A percentile compares a stretch with the other conserved stretches of the same genome.
These are phyloP conservation scores for Leptatherina wallacei DNA, from an alignment of 2,797 vertebrate species.

Conservation along the genomic window DNA sequence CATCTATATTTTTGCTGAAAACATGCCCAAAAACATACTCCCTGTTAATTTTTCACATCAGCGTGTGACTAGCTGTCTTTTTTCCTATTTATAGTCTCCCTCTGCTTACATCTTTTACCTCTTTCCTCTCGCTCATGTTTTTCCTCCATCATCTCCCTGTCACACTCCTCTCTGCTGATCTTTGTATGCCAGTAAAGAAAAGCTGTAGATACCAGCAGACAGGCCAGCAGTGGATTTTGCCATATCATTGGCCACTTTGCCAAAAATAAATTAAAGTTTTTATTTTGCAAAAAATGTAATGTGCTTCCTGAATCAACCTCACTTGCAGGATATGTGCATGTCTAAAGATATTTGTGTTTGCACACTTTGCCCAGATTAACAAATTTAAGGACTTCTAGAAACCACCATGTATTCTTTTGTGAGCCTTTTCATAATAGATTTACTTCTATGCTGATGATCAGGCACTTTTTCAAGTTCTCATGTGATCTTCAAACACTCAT, in stretches of 20 bases:
- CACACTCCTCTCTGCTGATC: slow-evolving; percentile 27
- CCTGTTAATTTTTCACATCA: slow-evolving; percentile 57
- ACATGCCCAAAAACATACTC: slow-evolving; percentile 21
- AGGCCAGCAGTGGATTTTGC: slow-evolving; percentile 44
- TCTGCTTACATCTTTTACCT: slow-evolving; percentile 45
- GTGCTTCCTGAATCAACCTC: neutral
- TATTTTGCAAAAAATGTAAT: neutral
- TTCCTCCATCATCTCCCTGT: slow-evolving; percentile 22
- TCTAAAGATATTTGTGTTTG: too few relatives aligned
- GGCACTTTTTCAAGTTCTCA: too few relatives aligned
- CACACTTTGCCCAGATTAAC: too few relatives aligned
- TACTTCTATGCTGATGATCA: too few relatives aligned
- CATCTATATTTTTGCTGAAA: slow-evolving; percentile 47
- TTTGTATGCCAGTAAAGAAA: slow-evolving; percentile 40
- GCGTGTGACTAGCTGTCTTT: slow-evolving; percentile 72
- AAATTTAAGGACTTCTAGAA: too few relatives aligned
- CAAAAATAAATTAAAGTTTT: neutral
- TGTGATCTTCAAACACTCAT: neutral
- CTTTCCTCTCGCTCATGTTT: slow-evolving; percentile 17
- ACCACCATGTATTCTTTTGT: too few relatives aligned
- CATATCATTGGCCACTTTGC: neutral
- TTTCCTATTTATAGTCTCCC: slow-evolving; percentile 53
- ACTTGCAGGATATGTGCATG: too few relatives aligned
- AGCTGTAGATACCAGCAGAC: slow-evolving; percentile 62
- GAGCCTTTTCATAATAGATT: too few relatives aligned